Evolutionary conservation across 1,140 invertebrate species (phyloP).

Genomic region (Palaemon carinicauda): DNA sequence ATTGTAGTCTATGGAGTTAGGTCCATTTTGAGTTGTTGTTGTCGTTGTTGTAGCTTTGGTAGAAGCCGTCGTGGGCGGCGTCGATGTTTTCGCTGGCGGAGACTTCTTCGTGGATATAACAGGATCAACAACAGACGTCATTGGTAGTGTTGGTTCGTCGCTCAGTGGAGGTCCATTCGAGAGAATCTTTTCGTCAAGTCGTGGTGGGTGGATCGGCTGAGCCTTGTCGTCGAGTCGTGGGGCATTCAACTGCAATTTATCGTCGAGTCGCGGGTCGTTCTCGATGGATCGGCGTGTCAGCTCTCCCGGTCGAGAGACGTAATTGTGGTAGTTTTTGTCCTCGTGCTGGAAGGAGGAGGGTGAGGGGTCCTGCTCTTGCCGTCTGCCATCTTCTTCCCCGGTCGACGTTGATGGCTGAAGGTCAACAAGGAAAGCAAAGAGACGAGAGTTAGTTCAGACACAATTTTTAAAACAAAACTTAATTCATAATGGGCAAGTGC

Average conservation of each 20-base stretch:
- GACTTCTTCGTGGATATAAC: not conserved
- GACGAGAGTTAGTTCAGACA: not conserved
- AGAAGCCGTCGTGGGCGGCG: not conserved
- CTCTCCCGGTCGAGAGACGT: conserved; percentile 6
- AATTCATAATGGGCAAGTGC: not conserved
- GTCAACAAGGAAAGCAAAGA: not conserved
- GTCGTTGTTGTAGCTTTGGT: not conserved
- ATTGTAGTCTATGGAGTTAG: not conserved
- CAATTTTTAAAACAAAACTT: no score
- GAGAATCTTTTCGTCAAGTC: conserved; percentile 23
- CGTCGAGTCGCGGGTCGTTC: conserved; percentile 24
- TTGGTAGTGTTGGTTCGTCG: not conserved
- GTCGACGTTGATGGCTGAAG: not conserved
- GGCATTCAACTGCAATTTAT: not conserved
- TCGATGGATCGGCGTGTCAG: not conserved
- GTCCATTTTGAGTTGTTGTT: not conserved
- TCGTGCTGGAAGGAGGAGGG: not conserved
- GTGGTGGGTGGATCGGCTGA: not conserved
- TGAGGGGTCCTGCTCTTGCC: not conserved
- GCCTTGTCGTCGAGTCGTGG: not conserved
- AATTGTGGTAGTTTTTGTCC: not conserved
- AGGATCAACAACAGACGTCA: not conserved
- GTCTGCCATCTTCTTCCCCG: conserved; percentile 18
- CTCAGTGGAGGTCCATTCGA: not conserved
- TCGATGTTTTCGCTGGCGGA: not conserved